Percentiles rank a stretch among this genome's conserved stretches.
Evolutionary conservation across 2,797 vertebrate species (phyloP).

Genomic region (Notamacropus eugenii): DNA sequence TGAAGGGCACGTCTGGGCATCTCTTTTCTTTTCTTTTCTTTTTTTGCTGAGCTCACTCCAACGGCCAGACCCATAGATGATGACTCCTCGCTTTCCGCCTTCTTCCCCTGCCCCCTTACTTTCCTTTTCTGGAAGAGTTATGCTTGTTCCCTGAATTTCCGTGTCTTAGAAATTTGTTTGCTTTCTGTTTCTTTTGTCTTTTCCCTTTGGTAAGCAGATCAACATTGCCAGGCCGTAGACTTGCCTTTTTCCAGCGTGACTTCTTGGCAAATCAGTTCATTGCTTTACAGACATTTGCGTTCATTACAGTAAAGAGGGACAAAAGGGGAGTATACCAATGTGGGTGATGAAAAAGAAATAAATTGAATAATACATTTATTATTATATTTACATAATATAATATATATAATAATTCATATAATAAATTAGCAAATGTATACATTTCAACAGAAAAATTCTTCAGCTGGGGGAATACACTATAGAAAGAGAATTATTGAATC

Average conservation of each 20-base stretch:
- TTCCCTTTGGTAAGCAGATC: background rate
- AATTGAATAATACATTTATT: background rate
- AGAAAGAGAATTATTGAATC: background rate
- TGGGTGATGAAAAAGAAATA: background rate
- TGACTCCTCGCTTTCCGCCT: background rate
- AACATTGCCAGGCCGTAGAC: background rate
- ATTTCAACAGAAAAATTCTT: background rate
- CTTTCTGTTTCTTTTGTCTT: background rate
- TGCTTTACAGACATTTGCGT: background rate
- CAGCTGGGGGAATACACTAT: background rate
- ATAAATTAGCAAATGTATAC: background rate
- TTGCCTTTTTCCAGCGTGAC: background rate
- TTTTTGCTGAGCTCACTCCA: background rate
- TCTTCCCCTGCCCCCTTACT: background rate
- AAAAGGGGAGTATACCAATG: background rate
- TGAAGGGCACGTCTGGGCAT: background rate
- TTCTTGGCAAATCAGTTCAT: background rate
- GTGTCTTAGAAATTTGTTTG: background rate
- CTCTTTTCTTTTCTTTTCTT: background rate
- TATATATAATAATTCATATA: too few species aligned
- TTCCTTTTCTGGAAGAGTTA: background rate
- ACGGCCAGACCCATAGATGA: background rate
- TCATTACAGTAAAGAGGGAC: background rate
- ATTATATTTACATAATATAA: too few species aligned
- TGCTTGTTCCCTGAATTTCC: background rate